These are phyloP conservation scores for Cordilura impudica DNA, from an alignment of 2,888 invertebrate genomes.

Conservation along the genomic window DNA sequence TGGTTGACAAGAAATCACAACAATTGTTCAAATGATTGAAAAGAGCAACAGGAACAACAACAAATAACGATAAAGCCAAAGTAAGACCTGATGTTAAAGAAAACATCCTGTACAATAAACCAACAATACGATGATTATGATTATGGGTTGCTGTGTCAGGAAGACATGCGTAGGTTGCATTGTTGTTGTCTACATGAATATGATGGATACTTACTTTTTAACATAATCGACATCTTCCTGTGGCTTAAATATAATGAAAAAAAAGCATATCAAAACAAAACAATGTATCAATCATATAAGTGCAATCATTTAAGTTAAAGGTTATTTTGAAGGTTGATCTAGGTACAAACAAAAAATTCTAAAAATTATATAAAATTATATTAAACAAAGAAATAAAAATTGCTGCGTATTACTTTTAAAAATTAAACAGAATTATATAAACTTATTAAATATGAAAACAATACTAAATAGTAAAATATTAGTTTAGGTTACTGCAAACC, in stretches of 20 bases:
- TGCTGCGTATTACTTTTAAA: too few species aligned
- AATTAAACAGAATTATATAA: too few species aligned
- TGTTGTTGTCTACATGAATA: conserved; percentile 45
- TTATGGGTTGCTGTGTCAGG: conserved; percentile 62
- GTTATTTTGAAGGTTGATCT: not conserved
- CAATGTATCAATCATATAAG: too few species aligned
- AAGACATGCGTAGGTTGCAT: conserved; percentile 54
- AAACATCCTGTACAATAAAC: conserved; percentile 28
- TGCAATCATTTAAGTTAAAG: conserved; percentile 14
- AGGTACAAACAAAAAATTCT: not conserved
- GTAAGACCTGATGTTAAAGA: conserved; percentile 12
- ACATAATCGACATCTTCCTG: conserved; percentile 62
- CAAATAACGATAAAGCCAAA: not conserved
- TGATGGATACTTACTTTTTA: conserved; percentile 49
- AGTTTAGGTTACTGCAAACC: conserved; percentile 21
- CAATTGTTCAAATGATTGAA: conserved; percentile 33
- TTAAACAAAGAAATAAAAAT: too few species aligned
- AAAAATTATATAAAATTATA: too few species aligned
- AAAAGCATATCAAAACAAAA: not conserved
- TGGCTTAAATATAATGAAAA: conserved; percentile 33
- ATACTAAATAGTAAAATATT: too few species aligned
- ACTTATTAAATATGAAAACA: too few species aligned
- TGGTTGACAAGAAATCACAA: conserved; percentile 52
- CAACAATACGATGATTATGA: conserved; percentile 43
- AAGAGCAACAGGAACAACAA: conserved; percentile 14